phyloP scores from a whole-genome alignment of 2,113 vertebrate genomes.

The Brachyhypopomus gauderio region DNA sequence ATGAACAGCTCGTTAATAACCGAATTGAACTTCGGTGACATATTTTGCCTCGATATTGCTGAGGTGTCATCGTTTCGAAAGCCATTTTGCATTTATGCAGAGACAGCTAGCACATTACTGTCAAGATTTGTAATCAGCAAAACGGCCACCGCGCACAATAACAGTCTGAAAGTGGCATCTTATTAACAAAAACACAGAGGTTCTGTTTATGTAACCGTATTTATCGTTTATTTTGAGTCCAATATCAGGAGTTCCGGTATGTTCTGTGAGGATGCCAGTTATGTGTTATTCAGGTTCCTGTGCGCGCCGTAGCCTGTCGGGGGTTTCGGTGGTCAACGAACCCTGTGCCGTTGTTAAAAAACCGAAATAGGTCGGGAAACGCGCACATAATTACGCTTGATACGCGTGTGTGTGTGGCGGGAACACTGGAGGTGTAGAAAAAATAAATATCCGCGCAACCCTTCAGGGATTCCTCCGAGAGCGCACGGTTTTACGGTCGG shows the following conservation, averaged over 20 bases:
- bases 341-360: slow-evolving; percentile 39
- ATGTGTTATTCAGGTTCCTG: slow-evolving; percentile 75
- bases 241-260: slow-evolving; percentile 58
- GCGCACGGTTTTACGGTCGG: not conserved
- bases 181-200: not conserved
- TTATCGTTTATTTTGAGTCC: not conserved
- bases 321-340: slow-evolving; percentile 46
- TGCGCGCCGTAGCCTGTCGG: slow-evolving; percentile 35
- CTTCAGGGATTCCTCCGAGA: too few relatives aligned
- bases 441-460: not conserved
- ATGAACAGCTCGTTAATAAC: not conserved
- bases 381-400: not conserved
- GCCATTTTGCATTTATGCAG: too few relatives aligned
- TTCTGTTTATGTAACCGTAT: not conserved
- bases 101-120: not conserved
- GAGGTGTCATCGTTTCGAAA: not conserved
- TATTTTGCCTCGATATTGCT: not conserved
- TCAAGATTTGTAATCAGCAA: not conserved
- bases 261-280: slow-evolving; percentile 59
- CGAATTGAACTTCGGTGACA: not conserved
- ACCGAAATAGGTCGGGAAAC: slow-evolving; percentile 16
- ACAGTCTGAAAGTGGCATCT: not conserved
- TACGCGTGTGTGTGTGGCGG: not conserved
- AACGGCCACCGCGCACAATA: not conserved
- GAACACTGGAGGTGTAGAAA: too few relatives aligned